These are phyloP conservation scores for Lordiphosa collinella DNA, from an alignment of 1,140 invertebrate species.

Conservation along the genomic window DNA sequence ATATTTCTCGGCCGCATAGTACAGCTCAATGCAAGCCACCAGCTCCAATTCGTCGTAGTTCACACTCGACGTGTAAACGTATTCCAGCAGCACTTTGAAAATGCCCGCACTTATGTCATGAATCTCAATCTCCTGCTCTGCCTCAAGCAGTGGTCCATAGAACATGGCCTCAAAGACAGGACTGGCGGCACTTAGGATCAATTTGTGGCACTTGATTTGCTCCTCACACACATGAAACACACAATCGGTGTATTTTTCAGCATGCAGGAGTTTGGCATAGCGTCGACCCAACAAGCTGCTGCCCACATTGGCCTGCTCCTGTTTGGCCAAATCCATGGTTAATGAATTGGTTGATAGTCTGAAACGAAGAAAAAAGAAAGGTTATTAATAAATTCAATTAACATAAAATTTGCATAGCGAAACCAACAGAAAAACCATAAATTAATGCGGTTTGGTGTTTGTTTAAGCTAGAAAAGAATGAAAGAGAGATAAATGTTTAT, in stretches of 20 bases:
- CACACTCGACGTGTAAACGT: slow-evolving; percentile 62
- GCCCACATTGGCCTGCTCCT: slow-evolving; percentile 33
- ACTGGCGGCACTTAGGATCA: slow-evolving; percentile 85
- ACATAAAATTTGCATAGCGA: no score
- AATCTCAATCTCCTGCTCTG: slow-evolving; percentile 75
- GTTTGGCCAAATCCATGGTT: slow-evolving; percentile 37
- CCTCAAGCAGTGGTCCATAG: slow-evolving; percentile 83
- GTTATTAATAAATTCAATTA: neutral
- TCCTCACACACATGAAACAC: slow-evolving; percentile 61
- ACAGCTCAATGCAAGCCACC: slow-evolving; percentile 69
- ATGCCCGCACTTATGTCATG: slow-evolving; percentile 66
- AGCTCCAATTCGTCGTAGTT: slow-evolving; percentile 53
- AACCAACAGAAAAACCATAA: no score
- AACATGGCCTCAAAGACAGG: slow-evolving; percentile 90
- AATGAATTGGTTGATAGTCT: slow-evolving; percentile 45
- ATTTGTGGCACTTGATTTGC: slow-evolving; percentile 81
- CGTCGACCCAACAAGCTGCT: slow-evolving; percentile 41
- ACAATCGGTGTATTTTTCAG: slow-evolving; percentile 69
- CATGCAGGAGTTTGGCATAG: slow-evolving; percentile 57
- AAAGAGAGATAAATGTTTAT: no score
- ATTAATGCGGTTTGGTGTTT: no score
- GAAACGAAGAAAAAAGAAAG: slow-evolving; percentile 18
- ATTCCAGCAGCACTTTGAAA: slow-evolving; percentile 63
- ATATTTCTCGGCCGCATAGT: slow-evolving; percentile 78
- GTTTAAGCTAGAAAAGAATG: no score